phyloP scores from a whole-genome alignment of 2,113 vertebrate genomes.

The Hemibates koningsi region DNA sequence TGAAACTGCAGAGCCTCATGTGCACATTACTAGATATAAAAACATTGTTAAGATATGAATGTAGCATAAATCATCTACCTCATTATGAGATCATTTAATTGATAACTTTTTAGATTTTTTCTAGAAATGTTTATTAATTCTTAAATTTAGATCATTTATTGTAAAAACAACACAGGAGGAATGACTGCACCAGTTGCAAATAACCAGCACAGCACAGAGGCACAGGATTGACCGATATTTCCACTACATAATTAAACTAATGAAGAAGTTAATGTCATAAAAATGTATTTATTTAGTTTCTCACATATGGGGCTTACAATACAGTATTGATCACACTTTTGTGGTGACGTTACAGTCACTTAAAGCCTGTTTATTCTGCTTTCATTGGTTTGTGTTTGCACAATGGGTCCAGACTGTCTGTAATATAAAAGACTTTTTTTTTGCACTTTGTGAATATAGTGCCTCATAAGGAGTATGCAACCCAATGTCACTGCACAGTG shows the following conservation, averaged over 20 bases:
- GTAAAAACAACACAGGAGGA: not conserved
- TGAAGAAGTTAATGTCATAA: not conserved
- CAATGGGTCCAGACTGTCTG: not conserved
- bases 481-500: not conserved
- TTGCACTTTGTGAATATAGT: not conserved
- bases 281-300: not conserved
- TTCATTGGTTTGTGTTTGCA: not conserved
- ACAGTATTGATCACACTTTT: not conserved
- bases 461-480: not conserved
- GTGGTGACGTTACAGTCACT: not conserved
- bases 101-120: not conserved
- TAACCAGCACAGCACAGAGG: not conserved
- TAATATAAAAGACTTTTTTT: accelerated
- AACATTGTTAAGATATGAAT: not conserved
- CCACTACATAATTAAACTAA: not conserved
- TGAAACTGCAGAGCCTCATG: accelerated
- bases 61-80: not conserved
- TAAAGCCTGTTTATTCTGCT: not conserved
- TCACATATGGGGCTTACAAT: not conserved
- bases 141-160: not conserved
- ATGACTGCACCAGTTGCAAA: not conserved
- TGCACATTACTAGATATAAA: not conserved
- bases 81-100: not conserved
- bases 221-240: not conserved
- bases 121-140: not conserved